Evolutionary conservation across 2,797 vertebrate species (phyloP).

Genomic region (Hoplostethus mediterraneus): DNA sequence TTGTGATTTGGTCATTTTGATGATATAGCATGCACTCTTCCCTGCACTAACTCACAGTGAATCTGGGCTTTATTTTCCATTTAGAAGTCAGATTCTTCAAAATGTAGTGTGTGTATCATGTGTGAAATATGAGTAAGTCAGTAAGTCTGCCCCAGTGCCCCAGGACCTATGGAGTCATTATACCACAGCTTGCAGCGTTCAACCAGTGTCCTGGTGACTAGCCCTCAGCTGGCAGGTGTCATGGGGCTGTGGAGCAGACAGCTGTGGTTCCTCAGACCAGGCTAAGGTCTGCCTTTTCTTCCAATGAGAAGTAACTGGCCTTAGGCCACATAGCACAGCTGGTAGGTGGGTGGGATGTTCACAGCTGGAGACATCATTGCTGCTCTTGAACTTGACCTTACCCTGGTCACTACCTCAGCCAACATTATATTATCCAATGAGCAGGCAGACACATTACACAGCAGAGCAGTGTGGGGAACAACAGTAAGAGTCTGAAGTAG

Average conservation of each 20-base stretch:
- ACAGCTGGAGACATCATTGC: constrained; percentile 32
- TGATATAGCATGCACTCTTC: background rate
- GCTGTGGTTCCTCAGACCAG: constrained; percentile 57
- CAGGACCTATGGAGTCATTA: constrained; percentile 12
- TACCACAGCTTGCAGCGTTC: constrained; percentile 48
- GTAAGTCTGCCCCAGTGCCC: constrained; percentile 36
- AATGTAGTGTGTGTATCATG: background rate
- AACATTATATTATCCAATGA: constrained; percentile 18
- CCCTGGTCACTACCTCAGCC: constrained; percentile 43
- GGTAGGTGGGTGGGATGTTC: constrained; percentile 59
- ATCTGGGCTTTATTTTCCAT: background rate
- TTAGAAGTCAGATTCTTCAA: background rate
- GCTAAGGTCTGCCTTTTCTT: constrained; percentile 57
- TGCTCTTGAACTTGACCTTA: constrained; percentile 60
- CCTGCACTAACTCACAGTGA: background rate
- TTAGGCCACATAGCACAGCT: constrained; percentile 64
- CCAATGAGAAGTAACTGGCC: constrained; percentile 58
- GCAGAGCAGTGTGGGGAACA: constrained; percentile 17
- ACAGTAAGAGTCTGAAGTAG: background rate
- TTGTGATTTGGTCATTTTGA: background rate
- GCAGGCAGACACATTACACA: constrained; percentile 7
- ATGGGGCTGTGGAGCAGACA: constrained; percentile 40
- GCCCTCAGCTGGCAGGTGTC: constrained; percentile 62
- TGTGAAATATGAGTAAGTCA: constrained; percentile 24
- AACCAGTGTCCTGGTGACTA: constrained; percentile 33